Evolutionary conservation across 2,113 vertebrate genomes (phyloP).

Genomic region (Heterocephalus glaber): DNA sequence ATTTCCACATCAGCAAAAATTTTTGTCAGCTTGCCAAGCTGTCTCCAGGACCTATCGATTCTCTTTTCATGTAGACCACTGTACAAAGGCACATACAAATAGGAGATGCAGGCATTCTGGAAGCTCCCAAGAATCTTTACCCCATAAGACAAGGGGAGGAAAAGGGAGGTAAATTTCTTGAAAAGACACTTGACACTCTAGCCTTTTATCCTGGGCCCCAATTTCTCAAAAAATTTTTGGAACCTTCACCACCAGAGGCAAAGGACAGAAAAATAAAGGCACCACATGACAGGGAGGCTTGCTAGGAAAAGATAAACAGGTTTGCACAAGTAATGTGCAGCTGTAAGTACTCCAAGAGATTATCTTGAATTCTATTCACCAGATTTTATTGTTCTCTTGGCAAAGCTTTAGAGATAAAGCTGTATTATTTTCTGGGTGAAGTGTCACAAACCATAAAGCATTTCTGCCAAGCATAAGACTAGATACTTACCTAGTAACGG

Average conservation of each 20-base stretch:
- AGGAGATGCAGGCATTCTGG: neutral
- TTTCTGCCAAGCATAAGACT: neutral
- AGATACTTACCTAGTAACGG: neutral
- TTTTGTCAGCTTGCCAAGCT: conserved; percentile 28
- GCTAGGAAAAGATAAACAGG: neutral
- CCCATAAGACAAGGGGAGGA: neutral
- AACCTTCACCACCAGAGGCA: neutral
- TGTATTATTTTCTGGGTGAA: neutral
- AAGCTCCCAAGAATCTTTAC: neutral
- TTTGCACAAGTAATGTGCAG: neutral
- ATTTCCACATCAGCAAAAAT: conserved; percentile 51
- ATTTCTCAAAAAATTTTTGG: neutral
- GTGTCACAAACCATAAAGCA: neutral
- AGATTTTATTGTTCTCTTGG: neutral
- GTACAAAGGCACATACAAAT: neutral
- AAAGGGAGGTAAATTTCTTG: neutral
- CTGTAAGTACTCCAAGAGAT: neutral
- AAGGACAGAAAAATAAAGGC: neutral
- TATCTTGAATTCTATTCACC: neutral
- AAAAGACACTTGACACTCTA: neutral
- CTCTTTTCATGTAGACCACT: neutral
- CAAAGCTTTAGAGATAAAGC: neutral
- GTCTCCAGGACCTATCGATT: neutral
- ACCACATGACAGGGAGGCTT: no score
- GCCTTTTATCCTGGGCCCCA: neutral